phyloP scores from a whole-genome alignment of 1,140 invertebrate genomes.

The Radopholus similis region DNA sequence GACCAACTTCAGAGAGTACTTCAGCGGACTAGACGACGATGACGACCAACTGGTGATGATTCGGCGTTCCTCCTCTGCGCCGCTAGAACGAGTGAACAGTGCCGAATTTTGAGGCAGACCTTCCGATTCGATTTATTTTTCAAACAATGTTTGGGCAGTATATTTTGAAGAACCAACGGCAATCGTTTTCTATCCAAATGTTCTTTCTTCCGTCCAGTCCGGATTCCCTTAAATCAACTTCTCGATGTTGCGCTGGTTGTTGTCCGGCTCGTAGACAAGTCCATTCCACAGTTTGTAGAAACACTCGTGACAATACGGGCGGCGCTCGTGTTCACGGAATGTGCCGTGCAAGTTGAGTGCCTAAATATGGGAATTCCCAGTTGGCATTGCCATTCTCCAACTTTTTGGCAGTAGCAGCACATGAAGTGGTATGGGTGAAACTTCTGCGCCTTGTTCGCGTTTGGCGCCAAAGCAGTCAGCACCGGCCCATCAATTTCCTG shows the following conservation, averaged over 20 bases:
- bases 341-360: constrained; percentile 58
- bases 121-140: background rate
- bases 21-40: background rate
- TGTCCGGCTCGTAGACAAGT: constrained; percentile 44
- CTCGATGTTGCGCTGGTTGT: constrained; percentile 39
- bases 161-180: background rate
- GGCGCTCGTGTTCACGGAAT: constrained; percentile 55
- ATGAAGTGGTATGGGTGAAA: constrained; percentile 58
- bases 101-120: background rate
- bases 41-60: background rate
- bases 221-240: constrained; percentile 31
- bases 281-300: constrained; percentile 60
- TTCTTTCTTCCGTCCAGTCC: background rate
- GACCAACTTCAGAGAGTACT: constrained; percentile 4
- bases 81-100: background rate
- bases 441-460: constrained; percentile 55
- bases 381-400: background rate
- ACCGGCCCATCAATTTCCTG: constrained; percentile 58
- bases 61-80: constrained; percentile 10
- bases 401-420: constrained; percentile 59
- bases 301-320: constrained; percentile 56
- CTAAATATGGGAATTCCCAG: constrained; percentile 20
- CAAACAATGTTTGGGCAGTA: background rate
- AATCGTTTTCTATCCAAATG: no score
- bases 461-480: constrained; percentile 56